Conservation (phyloP, 2,113 vertebrate genomes). For the Austrofundulus limnaeus region DNA sequence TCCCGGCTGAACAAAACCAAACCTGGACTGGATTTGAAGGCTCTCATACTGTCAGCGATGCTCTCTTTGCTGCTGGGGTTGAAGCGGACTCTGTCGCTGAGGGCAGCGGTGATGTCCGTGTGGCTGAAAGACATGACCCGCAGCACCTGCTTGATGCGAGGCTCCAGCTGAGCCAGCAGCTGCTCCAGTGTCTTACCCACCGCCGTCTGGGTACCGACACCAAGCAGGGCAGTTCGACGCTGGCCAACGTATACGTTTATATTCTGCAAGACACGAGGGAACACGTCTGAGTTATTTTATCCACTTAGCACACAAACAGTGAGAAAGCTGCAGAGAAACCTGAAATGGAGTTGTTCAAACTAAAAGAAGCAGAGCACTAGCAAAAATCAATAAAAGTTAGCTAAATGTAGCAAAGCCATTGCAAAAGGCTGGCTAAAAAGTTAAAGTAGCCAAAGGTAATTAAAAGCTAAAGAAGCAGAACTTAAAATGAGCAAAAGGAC, state of each 20-base stretch:
- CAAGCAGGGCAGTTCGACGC: slow-evolving; percentile 82
- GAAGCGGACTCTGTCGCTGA: slow-evolving; percentile 84
- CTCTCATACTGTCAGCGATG: slow-evolving; percentile 84
- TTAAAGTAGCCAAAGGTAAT: no score
- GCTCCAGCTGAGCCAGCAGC: slow-evolving; percentile 71
- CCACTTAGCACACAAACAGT: neutral
- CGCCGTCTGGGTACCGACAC: slow-evolving; percentile 44
- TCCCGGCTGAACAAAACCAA: slow-evolving; percentile 26
- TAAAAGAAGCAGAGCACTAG: no score
- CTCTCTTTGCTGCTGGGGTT: slow-evolving; percentile 78
- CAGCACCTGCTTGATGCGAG: slow-evolving; percentile 77
- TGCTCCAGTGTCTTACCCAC: slow-evolving; percentile 69
- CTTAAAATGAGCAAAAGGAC: no score
- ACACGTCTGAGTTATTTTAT: neutral
- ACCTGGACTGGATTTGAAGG: slow-evolving; percentile 96
- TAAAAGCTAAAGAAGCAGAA: no score
- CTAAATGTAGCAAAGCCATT: no score
- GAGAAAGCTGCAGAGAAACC: neutral
- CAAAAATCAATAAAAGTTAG: no score
- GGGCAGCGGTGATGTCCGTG: slow-evolving; percentile 80
- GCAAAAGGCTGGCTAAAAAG: no score
- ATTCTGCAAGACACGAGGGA: slow-evolving; percentile 66
- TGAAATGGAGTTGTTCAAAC: neutral
- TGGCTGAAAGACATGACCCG: slow-evolving; percentile 90
- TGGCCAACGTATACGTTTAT: slow-evolving; percentile 83